phyloP scores from a whole-genome alignment of 2,888 invertebrate genomes.

The Mythimna lalbum region DNA sequence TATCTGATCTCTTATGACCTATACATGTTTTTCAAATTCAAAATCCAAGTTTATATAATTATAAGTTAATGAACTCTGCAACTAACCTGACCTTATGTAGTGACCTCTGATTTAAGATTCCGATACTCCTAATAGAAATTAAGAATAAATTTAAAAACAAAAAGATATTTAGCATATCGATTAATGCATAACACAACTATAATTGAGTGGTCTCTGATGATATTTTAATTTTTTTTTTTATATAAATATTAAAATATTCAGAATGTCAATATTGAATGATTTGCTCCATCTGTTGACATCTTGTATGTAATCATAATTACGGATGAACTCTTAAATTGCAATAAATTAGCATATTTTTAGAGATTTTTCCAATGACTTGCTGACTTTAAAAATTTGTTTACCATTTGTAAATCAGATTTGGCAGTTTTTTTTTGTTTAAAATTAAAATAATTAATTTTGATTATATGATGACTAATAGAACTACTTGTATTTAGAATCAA shows the following conservation, averaged over 20 bases:
- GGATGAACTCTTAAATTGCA: slow-evolving; percentile 11
- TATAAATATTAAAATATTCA: slow-evolving; percentile 6
- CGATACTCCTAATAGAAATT: slow-evolving; percentile 21
- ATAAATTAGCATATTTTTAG: slow-evolving; percentile 20
- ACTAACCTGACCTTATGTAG: slow-evolving; percentile 25
- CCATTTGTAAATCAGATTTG: neutral
- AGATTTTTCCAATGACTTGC: slow-evolving; percentile 19
- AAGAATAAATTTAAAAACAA: slow-evolving; percentile 21
- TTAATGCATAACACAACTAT: slow-evolving; percentile 34
- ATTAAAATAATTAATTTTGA: slow-evolving; percentile 3
- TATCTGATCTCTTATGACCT: slow-evolving; percentile 32
- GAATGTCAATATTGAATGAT: slow-evolving; percentile 11
- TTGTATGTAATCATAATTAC: slow-evolving; percentile 14
- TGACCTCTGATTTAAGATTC: slow-evolving; percentile 39
- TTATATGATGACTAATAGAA: neutral
- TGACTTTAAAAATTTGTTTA: neutral
- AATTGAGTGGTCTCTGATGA: slow-evolving; percentile 28
- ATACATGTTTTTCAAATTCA: neutral
- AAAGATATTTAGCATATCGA: slow-evolving; percentile 37
- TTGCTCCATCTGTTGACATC: slow-evolving; percentile 22
- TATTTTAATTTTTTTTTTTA: slow-evolving; percentile 5
- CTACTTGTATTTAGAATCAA: neutral
- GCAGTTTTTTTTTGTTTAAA: slow-evolving; percentile 5
- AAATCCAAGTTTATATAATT: slow-evolving; percentile 17
- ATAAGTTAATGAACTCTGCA: slow-evolving; percentile 45